These are phyloP conservation scores for Pharmacophagus antenor DNA, from an alignment of 2,888 invertebrate species.

Conservation along the genomic window DNA sequence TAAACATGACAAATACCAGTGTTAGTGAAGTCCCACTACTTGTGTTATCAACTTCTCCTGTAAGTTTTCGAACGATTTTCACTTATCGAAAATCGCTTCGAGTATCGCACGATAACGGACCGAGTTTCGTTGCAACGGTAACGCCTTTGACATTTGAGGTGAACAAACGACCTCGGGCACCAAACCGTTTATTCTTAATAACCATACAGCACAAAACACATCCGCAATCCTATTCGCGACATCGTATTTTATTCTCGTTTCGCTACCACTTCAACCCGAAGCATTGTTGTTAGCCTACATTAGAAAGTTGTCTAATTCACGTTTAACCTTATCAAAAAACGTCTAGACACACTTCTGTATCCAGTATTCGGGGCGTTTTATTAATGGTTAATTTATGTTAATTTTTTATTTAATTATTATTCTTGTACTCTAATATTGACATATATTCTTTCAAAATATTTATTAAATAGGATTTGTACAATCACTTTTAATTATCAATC, in stretches of 20 bases:
- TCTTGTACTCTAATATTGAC: neutral
- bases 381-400: conserved; percentile 25
- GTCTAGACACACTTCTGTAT: conserved; percentile 21
- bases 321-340: conserved; percentile 15
- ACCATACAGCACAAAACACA: conserved; percentile 48
- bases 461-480: no score
- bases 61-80: neutral
- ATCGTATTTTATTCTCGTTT: conserved; percentile 58
- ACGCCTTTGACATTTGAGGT: conserved; percentile 42
- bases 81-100: neutral
- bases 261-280: conserved; percentile 33
- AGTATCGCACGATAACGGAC: conserved; percentile 9
- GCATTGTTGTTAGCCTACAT: conserved; percentile 42
- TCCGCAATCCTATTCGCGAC: conserved; percentile 54
- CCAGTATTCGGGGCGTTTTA: conserved; percentile 10
- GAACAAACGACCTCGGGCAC: conserved; percentile 64
- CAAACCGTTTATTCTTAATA: conserved; percentile 54
- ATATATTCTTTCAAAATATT: no score
- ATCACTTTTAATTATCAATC: no score
- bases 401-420: conserved; percentile 1
- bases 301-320: conserved; percentile 24
- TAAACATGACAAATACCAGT: no score
- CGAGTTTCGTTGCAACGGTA: conserved; percentile 27
- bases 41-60: no score
- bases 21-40: no score